Evolutionary conservation across 2,888 invertebrate genomes (phyloP), one percentile per base, ranked within the genome.

Genomic region (Xestoiulus laeticollis): DNA sequence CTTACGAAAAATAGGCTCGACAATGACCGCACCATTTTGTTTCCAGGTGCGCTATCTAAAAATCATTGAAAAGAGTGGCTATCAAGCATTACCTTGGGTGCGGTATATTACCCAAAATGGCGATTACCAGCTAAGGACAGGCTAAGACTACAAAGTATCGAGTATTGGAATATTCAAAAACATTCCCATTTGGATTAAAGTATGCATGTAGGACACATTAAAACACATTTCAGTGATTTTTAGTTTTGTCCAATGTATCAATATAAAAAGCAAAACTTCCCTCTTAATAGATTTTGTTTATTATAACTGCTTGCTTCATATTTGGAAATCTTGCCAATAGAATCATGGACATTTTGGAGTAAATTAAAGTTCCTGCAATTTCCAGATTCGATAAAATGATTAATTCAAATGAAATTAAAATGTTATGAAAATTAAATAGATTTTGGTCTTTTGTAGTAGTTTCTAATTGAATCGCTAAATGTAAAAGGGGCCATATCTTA

Each of bases 41-140:
- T 91, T 91, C 1, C 90, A 94, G 94, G 96, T 96, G 6, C 94
- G 98, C 88, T 98, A 99, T 91, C 93, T 99, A 91, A 99, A 99
- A 93, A 99, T 99, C 90, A 99, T 99, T 91, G 99, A 99, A 91
- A 99, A 99, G 93, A 98, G 98, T 92, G 99, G 99, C 0, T 99
- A 99, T 92, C 99, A 99, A 93, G 99, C 99, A 0, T 92, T 99
- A 89, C 99, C 99, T 0, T 99, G 99, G 99, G 99, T 99, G 6
- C 94, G 99, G n/a, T 99, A 99, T 92, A 99, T 99, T 90, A 99
- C 99, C 78, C 99, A 99, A 92, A 99, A 99, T 92, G 99, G 99
- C 87, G 99, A 99, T 92, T 99, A 99, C 92, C 99, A 99, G 92
- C 93, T 99, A 90, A 94, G 99, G 92, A 99, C 98, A 90, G 97